A percentile compares a stretch with the other conserved stretches of the same genome.
Evolutionary conservation across 1,140 invertebrate species (phyloP).

Genomic region (Cherax quadricarinatus): DNA sequence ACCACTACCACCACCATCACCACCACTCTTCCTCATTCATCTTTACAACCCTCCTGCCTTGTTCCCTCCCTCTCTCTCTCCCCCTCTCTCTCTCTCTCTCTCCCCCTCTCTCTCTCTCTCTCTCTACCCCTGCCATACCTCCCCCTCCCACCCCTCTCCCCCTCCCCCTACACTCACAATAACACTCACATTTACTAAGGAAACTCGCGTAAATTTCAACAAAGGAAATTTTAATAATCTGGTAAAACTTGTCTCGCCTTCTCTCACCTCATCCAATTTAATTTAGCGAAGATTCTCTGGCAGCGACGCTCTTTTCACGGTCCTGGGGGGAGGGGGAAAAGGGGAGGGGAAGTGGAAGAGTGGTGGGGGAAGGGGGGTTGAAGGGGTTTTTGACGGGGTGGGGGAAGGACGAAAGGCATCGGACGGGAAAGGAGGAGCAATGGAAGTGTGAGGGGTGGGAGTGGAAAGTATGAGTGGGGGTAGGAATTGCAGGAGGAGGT

Average conservation of each 20-base stretch:
- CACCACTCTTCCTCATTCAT: neutral
- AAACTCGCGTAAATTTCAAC: slow-evolving; percentile 12
- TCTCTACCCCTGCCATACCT: neutral
- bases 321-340: neutral
- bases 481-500: neutral
- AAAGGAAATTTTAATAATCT: slow-evolving; percentile 54
- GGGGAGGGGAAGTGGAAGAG: neutral
- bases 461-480: no score
- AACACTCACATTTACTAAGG: neutral
- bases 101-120: neutral
- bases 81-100: neutral
- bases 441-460: neutral
- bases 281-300: slow-evolving; percentile 7
- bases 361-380: neutral
- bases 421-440: neutral
- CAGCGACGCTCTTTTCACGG: neutral
- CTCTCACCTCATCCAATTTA: slow-evolving; percentile 40
- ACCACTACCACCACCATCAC: neutral
- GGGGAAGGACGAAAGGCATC: neutral
- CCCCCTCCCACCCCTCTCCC: no score
- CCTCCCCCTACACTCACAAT: neutral
- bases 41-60: neutral
- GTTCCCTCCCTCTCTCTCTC: neutral
- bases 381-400: neutral
- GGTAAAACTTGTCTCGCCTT: slow-evolving; percentile 21